phyloP scores from a whole-genome alignment of 2,113 vertebrate genomes.

The Hemibagrus wyckioides region DNA sequence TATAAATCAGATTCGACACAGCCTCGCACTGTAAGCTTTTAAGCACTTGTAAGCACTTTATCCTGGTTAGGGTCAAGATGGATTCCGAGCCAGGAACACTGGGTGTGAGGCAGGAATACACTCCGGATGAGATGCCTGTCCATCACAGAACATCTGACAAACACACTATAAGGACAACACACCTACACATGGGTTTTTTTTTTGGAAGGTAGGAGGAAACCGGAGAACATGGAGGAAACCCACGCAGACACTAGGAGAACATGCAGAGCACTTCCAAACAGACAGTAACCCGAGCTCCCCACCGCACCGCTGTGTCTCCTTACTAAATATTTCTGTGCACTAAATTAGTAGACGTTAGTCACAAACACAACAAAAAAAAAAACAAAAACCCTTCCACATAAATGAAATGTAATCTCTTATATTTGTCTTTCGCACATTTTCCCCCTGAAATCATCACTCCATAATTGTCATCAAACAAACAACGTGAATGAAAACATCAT shows the following conservation, averaged over 20 bases:
- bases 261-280: background rate
- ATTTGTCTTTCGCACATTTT: background rate
- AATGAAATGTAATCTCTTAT: background rate
- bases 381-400: background rate
- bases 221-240: background rate
- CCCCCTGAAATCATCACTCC: background rate
- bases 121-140: background rate
- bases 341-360: background rate
- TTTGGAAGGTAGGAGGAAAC: background rate
- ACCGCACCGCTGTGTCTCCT: background rate
- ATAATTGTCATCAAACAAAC: background rate
- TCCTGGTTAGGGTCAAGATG: background rate
- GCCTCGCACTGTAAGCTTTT: background rate
- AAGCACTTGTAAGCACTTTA: constrained; percentile 21
- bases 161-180: background rate
- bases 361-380: background rate
- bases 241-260: background rate
- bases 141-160: background rate
- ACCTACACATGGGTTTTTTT: too few species aligned
- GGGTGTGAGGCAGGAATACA: background rate
- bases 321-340: background rate
- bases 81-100: background rate
- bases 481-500: background rate
- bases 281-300: background rate
- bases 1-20: constrained; percentile 27